Evolutionary conservation across 2,797 vertebrate genomes (phyloP).

Genomic region (Xerus rutilus): DNA sequence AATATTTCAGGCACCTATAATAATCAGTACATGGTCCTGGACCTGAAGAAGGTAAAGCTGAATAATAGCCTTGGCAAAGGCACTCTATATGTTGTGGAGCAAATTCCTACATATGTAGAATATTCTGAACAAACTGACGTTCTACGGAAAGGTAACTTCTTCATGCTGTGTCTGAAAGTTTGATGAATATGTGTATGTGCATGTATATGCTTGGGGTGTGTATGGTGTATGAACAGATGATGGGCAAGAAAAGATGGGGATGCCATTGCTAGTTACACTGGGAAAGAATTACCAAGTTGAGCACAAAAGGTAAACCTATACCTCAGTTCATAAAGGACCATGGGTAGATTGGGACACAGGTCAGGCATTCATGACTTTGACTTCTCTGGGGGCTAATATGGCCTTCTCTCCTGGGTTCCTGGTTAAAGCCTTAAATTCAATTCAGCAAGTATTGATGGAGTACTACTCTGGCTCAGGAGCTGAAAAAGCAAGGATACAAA

Average conservation of each 20-base stretch:
- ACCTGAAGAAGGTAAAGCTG: conserved; percentile 92
- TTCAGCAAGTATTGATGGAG: neutral
- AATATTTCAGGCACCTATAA: conserved; percentile 93
- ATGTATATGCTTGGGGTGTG: no score
- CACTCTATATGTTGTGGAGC: conserved; percentile 94
- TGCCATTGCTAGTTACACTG: neutral
- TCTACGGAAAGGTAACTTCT: conserved; percentile 92
- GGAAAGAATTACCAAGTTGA: neutral
- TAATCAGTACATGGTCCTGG: conserved; percentile 97
- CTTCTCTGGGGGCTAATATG: neutral
- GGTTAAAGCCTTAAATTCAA: conserved; percentile 3
- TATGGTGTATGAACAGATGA: neutral
- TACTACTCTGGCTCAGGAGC: no score
- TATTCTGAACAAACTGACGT: conserved; percentile 94
- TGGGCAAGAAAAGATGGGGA: neutral
- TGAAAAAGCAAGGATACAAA: neutral
- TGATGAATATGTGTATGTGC: neutral
- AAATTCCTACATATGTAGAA: conserved; percentile 95
- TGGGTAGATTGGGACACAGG: neutral
- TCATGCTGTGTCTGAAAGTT: neutral
- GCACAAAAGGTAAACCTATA: neutral
- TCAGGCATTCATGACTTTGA: neutral
- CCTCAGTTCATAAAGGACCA: neutral
- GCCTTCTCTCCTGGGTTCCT: neutral
- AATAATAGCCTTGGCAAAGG: conserved; percentile 89